Conservation (phyloP, 1,140 invertebrate genomes). For the Drosophila takahashii region DNA sequence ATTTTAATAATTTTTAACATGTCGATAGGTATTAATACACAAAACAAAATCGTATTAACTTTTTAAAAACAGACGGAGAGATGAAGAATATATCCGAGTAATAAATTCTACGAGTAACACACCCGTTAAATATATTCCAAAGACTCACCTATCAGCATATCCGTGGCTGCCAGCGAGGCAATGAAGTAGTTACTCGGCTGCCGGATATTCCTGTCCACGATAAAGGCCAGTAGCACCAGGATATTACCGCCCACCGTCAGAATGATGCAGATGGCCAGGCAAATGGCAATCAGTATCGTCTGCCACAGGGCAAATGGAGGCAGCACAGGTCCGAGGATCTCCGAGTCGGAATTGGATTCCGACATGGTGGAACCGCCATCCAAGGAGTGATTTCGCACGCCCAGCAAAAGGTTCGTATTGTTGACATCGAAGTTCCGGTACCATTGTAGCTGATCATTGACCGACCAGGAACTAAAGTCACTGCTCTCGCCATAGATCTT, state of each 20-base stretch:
- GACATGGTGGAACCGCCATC: conserved; percentile 25
- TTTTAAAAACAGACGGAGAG: too few species aligned
- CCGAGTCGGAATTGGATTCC: conserved; percentile 50
- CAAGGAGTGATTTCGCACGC: conserved; percentile 36
- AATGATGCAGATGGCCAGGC: conserved; percentile 94
- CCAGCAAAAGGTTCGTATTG: conserved; percentile 46
- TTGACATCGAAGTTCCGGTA: conserved; percentile 70
- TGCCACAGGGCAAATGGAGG: conserved; percentile 96
- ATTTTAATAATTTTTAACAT: too few species aligned
- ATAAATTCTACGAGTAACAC: too few species aligned
- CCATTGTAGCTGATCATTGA: conserved; percentile 69
- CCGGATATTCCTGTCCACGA: conserved; percentile 97
- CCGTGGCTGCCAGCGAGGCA: conserved; percentile 98
- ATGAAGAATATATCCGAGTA: too few species aligned
- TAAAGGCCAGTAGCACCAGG: conserved; percentile 97
- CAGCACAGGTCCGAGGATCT: conserved; percentile 87
- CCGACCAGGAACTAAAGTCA: conserved; percentile 65
- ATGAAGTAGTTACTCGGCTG: conserved; percentile 99
- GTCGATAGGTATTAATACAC: too few species aligned
- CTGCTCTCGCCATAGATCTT: conserved; percentile 81
- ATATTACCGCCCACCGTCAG: conserved; percentile 98
- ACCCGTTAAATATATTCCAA: too few species aligned
- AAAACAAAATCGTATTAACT: too few species aligned
- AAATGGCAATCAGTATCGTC: conserved; percentile 95
- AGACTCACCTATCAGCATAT: conserved; percentile 98